Percentiles rank a stretch among this genome's conserved stretches.
Conservation (phyloP, 92 coral and sea anemone genomes). For the Epizoanthus scotinus region DNA sequence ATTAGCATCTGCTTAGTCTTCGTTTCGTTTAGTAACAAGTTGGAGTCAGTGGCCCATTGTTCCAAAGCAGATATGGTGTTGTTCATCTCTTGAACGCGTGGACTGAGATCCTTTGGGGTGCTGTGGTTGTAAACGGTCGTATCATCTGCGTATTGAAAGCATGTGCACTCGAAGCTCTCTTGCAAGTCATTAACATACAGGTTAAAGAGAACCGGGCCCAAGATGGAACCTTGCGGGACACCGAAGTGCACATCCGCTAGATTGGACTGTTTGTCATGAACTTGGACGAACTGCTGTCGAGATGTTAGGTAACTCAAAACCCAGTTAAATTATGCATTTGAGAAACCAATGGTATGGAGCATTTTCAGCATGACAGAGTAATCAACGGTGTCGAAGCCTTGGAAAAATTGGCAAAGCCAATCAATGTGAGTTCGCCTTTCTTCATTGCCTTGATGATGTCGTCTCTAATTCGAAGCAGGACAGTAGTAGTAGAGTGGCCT, state of each 20-base stretch:
- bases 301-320: conserved; percentile 36
- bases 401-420: conserved; percentile 52
- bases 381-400: conserved; percentile 67
- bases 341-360: conserved; percentile 57
- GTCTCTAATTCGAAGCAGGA: conserved; percentile 33
- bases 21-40: conserved; percentile 20
- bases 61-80: conserved; percentile 6
- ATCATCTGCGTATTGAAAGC: conserved; percentile 48
- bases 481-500: conserved; percentile 16
- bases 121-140: conserved; percentile 31
- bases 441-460: conserved; percentile 41
- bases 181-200: conserved; percentile 52
- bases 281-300: conserved; percentile 58
- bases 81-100: not conserved
- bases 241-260: conserved; percentile 41
- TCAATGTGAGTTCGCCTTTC: conserved; percentile 36
- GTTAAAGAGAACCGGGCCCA: conserved; percentile 50
- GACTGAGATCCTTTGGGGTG: conserved; percentile 17
- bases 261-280: conserved; percentile 49
- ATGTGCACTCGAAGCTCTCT: conserved; percentile 9
- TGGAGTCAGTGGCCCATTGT: conserved; percentile 20
- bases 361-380: conserved; percentile 25
- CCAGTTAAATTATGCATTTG: conserved; percentile 41
- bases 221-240: conserved; percentile 52
- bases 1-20: conserved; percentile 43